Evolutionary conservation across 2,797 vertebrate genomes (phyloP), one percentile per base, ranked within the genome.

Genomic region (Hypotaenidia philippensis): DNA sequence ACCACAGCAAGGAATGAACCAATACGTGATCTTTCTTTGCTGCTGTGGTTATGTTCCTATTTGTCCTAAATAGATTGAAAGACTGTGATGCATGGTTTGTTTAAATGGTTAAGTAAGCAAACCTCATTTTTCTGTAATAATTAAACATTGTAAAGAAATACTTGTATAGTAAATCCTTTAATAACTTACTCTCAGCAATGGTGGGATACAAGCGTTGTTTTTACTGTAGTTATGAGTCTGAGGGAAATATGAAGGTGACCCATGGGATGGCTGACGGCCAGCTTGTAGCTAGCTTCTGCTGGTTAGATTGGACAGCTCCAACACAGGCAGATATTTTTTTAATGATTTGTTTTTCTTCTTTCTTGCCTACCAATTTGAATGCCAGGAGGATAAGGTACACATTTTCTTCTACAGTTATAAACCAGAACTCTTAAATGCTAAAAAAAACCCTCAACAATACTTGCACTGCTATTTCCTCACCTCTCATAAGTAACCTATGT

Each of bases 341-440:
- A 80, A 97, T 93, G 52, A 72, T 88, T 91, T 94, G 96, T 97
- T 97, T 97, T 93, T 97, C 94, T 98, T 98, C 97, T 98, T 97
- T 98, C 96, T 91, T 97, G 97, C 97, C 94, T 97, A 75, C 96
- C 96, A 96, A 97, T 97, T 97, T 98, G 97, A 88, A 98, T 96
- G 91, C 97, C 98, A 99, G 99, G 99, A 99, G 98, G 99, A 99
- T 97, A 99, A 99, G 99, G 99, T 99, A 99, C 98, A 97, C 90
- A 10, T 84, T 83, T 90, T 94, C 31, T 94, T 90, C 32, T 87
- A 26, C 20, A 70, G 38, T 83, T 92, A 38, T 41, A 61, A 81
- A 49, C 19, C 38, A 82, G 41, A 82, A 40, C 19, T 83, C 69
- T 50, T 78, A 61, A 59, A 75, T 56, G 55, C 52, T 60, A 75